These are phyloP conservation scores for Bovichtus diacanthus DNA, from an alignment of 2,797 vertebrate genomes.

Conservation along the genomic window DNA sequence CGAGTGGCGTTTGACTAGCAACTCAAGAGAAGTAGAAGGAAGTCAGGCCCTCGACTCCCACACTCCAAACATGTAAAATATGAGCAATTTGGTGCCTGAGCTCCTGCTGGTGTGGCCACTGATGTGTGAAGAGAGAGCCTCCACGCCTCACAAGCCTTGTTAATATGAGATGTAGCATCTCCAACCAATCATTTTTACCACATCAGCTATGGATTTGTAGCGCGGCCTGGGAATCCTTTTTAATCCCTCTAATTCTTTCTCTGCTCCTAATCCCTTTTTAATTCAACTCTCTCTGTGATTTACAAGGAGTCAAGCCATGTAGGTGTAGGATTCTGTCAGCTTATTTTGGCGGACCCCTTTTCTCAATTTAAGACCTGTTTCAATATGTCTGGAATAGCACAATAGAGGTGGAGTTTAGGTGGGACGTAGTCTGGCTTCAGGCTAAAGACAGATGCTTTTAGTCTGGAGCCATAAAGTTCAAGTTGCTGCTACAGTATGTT, in stretches of 20 bases:
- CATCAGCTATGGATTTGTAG: slow-evolving; percentile 67
- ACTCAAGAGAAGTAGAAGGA: background rate
- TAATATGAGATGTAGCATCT: slow-evolving; percentile 60
- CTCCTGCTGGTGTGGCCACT: slow-evolving; percentile 31
- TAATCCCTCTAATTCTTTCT: slow-evolving; percentile 71
- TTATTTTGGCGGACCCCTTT: slow-evolving; percentile 39
- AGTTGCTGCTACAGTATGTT: slow-evolving; percentile 1
- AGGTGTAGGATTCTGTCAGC: slow-evolving; percentile 40
- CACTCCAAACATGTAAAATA: slow-evolving; percentile 56
- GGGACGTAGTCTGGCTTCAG: slow-evolving; percentile 33
- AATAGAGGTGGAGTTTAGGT: slow-evolving; percentile 28
- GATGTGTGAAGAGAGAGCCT: slow-evolving; percentile 50
- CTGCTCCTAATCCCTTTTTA: slow-evolving; percentile 72
- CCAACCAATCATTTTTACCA: slow-evolving; percentile 58
- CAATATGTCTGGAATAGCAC: slow-evolving; percentile 38
- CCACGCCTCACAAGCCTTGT: slow-evolving; percentile 36
- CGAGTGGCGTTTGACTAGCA: slow-evolving; percentile 38
- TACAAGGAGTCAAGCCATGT: slow-evolving; percentile 53
- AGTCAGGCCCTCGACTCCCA: slow-evolving; percentile 18
- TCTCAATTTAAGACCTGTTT: slow-evolving; percentile 41
- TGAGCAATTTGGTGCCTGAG: slow-evolving; percentile 43
- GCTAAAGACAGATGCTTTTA: slow-evolving; percentile 2
- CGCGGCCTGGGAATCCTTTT: slow-evolving; percentile 50
- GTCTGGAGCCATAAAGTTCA: slow-evolving; percentile 18
- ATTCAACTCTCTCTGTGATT: slow-evolving; percentile 67